Percentiles rank a stretch among this genome's conserved stretches.
Conservation (phyloP, 2,888 invertebrate genomes). For the Diaprepes abbreviatus region DNA sequence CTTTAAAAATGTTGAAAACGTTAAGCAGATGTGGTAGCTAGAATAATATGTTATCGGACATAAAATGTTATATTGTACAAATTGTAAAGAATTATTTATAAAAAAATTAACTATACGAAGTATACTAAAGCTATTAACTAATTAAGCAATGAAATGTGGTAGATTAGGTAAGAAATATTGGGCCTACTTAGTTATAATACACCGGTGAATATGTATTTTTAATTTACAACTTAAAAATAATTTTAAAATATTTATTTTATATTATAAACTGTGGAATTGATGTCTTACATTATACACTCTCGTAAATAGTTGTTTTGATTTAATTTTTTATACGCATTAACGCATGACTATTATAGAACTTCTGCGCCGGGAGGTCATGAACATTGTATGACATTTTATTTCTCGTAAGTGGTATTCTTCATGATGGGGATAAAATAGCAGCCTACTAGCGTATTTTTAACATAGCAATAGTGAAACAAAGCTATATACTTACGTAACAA, state of each 20-base stretch:
- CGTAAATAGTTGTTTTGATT: too few species aligned
- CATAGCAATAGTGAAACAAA: too few species aligned
- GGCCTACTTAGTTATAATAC: conserved; percentile 23
- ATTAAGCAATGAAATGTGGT: conserved; percentile 17
- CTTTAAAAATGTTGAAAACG: not conserved
- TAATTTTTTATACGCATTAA: too few species aligned
- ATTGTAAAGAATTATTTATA: conserved; percentile 40
- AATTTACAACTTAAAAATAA: not conserved
- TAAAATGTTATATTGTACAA: conserved; percentile 34
- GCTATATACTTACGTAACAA: too few species aligned
- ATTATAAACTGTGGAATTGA: not conserved
- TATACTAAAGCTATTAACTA: conserved; percentile 36
- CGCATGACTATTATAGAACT: too few species aligned
- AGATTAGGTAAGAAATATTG: conserved; percentile 17
- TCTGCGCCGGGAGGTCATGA: too few species aligned
- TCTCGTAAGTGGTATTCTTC: too few species aligned
- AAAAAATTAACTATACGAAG: conserved; percentile 23
- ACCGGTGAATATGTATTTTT: conserved; percentile 20
- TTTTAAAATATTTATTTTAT: not conserved
- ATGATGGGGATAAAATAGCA: too few species aligned
- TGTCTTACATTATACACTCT: not conserved
- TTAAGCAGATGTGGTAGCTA: conserved; percentile 1
- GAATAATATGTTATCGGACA: conserved; percentile 22
- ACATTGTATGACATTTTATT: too few species aligned
- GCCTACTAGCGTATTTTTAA: too few species aligned